A percentile compares a stretch with the other conserved stretches of the same genome.
Evolutionary conservation across 2,888 invertebrate species (phyloP).

Genomic region (Macrosoma leucophasiata): DNA sequence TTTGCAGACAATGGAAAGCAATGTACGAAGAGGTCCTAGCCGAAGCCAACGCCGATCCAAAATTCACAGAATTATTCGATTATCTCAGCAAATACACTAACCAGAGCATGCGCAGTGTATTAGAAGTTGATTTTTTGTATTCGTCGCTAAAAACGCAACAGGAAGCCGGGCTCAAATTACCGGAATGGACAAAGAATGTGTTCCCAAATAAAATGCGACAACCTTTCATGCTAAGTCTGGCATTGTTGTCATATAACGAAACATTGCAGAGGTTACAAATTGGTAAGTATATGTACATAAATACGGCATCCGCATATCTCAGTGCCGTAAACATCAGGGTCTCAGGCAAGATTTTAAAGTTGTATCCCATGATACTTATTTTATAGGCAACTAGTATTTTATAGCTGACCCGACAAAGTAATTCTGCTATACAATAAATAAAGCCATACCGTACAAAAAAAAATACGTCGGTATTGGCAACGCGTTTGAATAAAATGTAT

Average conservation of each 20-base stretch:
- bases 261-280: constrained; percentile 82
- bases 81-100: constrained; percentile 74
- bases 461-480: no score
- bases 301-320: no score
- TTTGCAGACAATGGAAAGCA: constrained; percentile 50
- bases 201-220: constrained; percentile 80
- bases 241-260: constrained; percentile 81
- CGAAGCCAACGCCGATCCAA: constrained; percentile 63
- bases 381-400: no score
- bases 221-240: constrained; percentile 81
- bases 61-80: constrained; percentile 78
- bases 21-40: constrained; percentile 67
- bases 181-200: constrained; percentile 82
- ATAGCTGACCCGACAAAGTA: no score
- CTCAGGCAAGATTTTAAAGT: no score
- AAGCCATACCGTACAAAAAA: no score
- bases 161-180: constrained; percentile 80
- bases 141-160: constrained; percentile 80
- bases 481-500: no score
- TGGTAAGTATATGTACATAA: constrained; percentile 77
- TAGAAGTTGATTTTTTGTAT: constrained; percentile 83
- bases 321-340: no score
- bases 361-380: no score
- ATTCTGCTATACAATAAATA: no score
- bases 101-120: constrained; percentile 67